phyloP scores from a whole-genome alignment of 2,888 invertebrate genomes.

The Zaprionus lineosus region DNA sequence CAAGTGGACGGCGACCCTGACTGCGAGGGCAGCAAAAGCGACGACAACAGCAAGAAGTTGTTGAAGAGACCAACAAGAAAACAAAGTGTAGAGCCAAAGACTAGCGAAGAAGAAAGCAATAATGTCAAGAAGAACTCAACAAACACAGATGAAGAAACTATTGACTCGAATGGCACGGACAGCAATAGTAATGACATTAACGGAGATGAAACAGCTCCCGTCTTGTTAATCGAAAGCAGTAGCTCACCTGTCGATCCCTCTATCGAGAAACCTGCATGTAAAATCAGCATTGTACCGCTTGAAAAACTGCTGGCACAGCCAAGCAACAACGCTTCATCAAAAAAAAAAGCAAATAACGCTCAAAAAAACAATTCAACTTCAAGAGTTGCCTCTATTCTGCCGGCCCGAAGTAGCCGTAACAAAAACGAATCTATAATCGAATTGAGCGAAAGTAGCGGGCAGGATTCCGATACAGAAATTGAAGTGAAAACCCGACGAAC shows the following conservation, averaged over 20 bases:
- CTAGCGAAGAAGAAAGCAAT: constrained; percentile 9
- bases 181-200: constrained; percentile 27
- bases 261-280: constrained; percentile 45
- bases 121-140: constrained; percentile 44
- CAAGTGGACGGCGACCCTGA: constrained; percentile 27
- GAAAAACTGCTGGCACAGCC: constrained; percentile 76
- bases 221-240: constrained; percentile 14
- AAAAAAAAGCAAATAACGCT: constrained; percentile 8
- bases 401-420: constrained; percentile 39
- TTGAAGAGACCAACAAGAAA: constrained; percentile 12
- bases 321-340: constrained; percentile 4
- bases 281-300: constrained; percentile 78
- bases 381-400: neutral
- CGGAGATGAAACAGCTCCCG: constrained; percentile 15
- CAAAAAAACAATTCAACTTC: neutral
- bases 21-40: constrained; percentile 18
- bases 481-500: too few relatives aligned
- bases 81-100: constrained; percentile 17
- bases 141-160: constrained; percentile 18
- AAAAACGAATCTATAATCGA: constrained; percentile 69
- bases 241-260: constrained; percentile 14
- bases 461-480: too few relatives aligned
- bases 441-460: constrained; percentile 60
- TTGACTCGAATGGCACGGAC: constrained; percentile 4
- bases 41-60: constrained; percentile 6